A percentile compares a stretch with the other conserved stretches of the same genome.
These are phyloP conservation scores for Halictus ligatus DNA, from an alignment of 2,888 invertebrate genomes.

Conservation along the genomic window DNA sequence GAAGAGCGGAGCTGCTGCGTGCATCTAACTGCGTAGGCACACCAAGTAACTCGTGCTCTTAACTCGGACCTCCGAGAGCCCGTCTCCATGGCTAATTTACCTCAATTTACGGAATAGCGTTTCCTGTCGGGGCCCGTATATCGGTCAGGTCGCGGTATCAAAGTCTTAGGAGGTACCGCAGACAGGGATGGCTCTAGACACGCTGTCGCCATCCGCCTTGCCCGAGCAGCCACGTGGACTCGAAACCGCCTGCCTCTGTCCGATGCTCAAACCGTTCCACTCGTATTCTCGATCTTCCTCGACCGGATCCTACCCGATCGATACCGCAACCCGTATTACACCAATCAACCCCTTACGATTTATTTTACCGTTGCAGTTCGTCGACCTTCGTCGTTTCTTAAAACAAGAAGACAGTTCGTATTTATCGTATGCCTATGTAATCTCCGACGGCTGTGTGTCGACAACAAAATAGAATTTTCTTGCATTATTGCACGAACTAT, in stretches of 20 bases:
- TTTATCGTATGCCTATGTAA: too few species aligned
- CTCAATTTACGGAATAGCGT: slow-evolving; percentile 82
- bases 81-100: slow-evolving; percentile 77
- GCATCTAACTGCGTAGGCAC: slow-evolving; percentile 78
- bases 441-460: too few species aligned
- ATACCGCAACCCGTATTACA: not conserved
- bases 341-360: not conserved
- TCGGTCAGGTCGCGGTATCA: slow-evolving; percentile 71
- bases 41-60: slow-evolving; percentile 71
- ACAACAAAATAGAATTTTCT: too few species aligned
- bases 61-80: slow-evolving; percentile 62
- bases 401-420: too few species aligned
- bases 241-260: not conserved
- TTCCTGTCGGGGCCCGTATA: slow-evolving; percentile 77
- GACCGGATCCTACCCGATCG: not conserved
- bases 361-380: not conserved
- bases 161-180: slow-evolving; percentile 59
- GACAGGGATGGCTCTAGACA: slow-evolving; percentile 66
- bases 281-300: not conserved
- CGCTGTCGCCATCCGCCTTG: slow-evolving; percentile 64
- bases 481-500: too few species aligned
- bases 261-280: slow-evolving; percentile 2
- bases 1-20: slow-evolving; percentile 49
- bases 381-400: too few species aligned
- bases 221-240: slow-evolving; percentile 47